Base-by-base conservation (phyloP, 2,888 invertebrate species). In the Aleiodes leptofemur region DNA sequence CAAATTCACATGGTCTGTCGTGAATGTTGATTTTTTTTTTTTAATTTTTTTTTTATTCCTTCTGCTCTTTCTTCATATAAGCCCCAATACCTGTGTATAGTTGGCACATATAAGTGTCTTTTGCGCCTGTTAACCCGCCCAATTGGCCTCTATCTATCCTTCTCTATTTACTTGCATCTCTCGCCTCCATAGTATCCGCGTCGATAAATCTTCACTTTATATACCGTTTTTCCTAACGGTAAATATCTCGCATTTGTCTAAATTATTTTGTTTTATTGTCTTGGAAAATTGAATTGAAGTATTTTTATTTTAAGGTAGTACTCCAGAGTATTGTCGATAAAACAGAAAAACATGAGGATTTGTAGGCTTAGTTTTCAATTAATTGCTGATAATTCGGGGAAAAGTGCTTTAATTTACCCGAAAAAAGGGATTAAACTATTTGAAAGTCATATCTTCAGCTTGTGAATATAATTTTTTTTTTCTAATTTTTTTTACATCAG, bases 121-220 rank as follows among this genome's bases (percentile, higher is more conserved):
- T 23, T 7, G 64, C 23, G 16, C 16, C 16, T 64, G 43, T 61
- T 43, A 43, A 64, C 16, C 43, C 48, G 64, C 64, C 64, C 48
- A 64, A 64, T 64, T 43, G 43, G 43, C 43, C 43, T 64, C 43
- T 31, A 38, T 43, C 61, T 61, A 34, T 38, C 61, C 38, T 61
- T 61, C 16, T 38, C 64, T 64, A 43, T 43, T 43, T 14, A 64
- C 64, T 64, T 64, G 64, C 64, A 23, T 64, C 64, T 43, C 61
- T 61, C 61, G 43, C 13, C 61, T 61, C 61, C 61, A 61, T 72
- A 23, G 59, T 57, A n/a, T 50, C 73, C 34, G 68, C 59, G 51
- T 16, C 64, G 69, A 55, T 69, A 74, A 69, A 70, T 53, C 68
- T 73, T 53, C 66, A 50, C 31, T n/a, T 43, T 43, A 43, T 72